Base-by-base conservation (phyloP, 1,140 invertebrate species). In the Bombus superbus region DNA sequence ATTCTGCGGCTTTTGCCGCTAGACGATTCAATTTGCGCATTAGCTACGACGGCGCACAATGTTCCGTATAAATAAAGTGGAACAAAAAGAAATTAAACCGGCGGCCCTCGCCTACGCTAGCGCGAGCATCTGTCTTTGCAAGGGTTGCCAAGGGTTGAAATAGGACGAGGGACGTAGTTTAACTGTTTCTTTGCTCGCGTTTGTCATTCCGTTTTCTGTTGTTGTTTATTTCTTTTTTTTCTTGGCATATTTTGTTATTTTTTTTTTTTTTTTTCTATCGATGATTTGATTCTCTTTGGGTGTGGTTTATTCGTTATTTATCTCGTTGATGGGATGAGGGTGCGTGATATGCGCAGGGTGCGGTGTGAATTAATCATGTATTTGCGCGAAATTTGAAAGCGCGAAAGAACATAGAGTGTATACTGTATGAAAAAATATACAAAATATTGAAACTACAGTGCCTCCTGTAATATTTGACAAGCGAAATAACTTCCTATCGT, bases 21-120 rank as follows among this genome's bases (percentile, higher is more conserved):
- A 38, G 66, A 5, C 77, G 83, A 85, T 85, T 85, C 83, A 85
- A 85, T 85, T 85, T 85, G 77, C 25, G 83, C 77, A 85, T 85
- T 80, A 80, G 68, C 68, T 53, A 57, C 76, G 35, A 80, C 77
- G 53, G 3, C 53, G 76, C 32, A 53, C 83, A 80, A 85, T 73
- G 68, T 72, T 44, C 42, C 53, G 44, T 84, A 66, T 79, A 79
- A 72, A 84, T 84, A 84, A 79, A 84, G n/a, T n/a, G 75, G 83
- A 38, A 62, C 66, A 38, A 79, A 84, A 79, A 84, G 76, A 47
- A 84, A 84, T 59, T 79, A 84, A 71, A 83, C n/a, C 73, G 35
- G 0, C 79, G n/a, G 59, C 10, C 42, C 18, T 10, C n/a, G 32
- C 11, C 44, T 57, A 62, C 47, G 47, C 18, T 22, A 18, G 10